Conservation (phyloP, 2,888 invertebrate species). For the Heliconius sara region DNA sequence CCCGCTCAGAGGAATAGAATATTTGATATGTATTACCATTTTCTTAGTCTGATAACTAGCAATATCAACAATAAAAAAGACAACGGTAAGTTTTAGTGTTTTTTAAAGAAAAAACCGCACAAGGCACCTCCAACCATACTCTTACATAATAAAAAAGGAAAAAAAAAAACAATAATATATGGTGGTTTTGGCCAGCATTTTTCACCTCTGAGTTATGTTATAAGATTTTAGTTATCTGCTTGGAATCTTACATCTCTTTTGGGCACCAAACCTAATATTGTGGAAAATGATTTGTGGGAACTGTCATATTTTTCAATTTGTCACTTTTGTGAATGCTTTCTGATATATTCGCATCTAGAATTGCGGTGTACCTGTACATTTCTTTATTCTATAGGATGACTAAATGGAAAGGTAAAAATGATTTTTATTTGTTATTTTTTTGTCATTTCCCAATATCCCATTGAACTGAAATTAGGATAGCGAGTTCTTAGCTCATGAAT, state of each 20-base stretch:
- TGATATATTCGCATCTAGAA: neutral
- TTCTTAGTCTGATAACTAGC: too few relatives aligned
- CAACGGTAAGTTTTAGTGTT: too few relatives aligned
- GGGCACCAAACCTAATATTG: neutral
- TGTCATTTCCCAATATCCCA: too few relatives aligned
- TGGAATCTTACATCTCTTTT: neutral
- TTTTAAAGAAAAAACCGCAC: too few relatives aligned
- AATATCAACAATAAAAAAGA: too few relatives aligned
- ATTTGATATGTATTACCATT: too few relatives aligned
- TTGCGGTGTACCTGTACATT: neutral
- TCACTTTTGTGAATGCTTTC: neutral
- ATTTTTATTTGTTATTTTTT: too few relatives aligned
- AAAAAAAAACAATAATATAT: neutral
- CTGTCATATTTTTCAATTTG: conserved; percentile 4
- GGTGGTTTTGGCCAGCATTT: neutral
- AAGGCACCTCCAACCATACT: too few relatives aligned
- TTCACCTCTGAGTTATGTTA: neutral
- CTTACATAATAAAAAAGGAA: too few relatives aligned
- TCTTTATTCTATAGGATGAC: neutral
- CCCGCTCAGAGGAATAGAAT: too few relatives aligned
- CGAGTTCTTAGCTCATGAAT: too few relatives aligned
- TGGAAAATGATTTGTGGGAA: neutral
- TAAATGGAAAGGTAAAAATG: neutral
- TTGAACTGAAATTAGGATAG: too few relatives aligned
- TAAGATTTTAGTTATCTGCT: neutral